These are phyloP conservation scores for Babyrousa celebensis DNA, from an alignment of 2,797 vertebrate genomes.

Conservation along the genomic window DNA sequence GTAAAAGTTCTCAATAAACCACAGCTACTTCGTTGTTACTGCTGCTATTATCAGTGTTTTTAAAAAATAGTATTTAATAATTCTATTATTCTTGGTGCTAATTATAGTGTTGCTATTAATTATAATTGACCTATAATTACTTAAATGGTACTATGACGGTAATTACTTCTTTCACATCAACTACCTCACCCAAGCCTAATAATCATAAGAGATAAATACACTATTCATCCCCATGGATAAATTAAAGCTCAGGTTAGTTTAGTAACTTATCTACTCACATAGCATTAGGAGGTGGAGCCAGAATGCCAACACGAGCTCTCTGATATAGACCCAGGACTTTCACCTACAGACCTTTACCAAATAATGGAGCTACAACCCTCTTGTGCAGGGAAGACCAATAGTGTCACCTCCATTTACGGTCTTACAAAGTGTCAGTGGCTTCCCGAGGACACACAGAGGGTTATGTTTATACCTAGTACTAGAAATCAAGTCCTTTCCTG, in stretches of 20 bases:
- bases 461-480: background rate
- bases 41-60: background rate
- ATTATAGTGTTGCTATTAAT: background rate
- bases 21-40: background rate
- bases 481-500: background rate
- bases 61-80: background rate
- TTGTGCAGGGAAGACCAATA: background rate
- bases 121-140: background rate
- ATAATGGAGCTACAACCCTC: background rate
- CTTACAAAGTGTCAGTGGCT: background rate
- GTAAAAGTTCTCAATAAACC: background rate
- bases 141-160: background rate
- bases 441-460: background rate
- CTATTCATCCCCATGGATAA: background rate
- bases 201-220: background rate
- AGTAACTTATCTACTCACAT: background rate
- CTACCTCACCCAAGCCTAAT: background rate
- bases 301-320: background rate
- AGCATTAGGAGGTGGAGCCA: background rate
- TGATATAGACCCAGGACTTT: background rate
- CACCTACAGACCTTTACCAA: background rate
- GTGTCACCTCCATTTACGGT: background rate
- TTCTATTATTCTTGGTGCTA: background rate
- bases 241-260: background rate
- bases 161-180: background rate